Conservation (phyloP, 1,140 invertebrate species). For the Lanistes nyassanus region DNA sequence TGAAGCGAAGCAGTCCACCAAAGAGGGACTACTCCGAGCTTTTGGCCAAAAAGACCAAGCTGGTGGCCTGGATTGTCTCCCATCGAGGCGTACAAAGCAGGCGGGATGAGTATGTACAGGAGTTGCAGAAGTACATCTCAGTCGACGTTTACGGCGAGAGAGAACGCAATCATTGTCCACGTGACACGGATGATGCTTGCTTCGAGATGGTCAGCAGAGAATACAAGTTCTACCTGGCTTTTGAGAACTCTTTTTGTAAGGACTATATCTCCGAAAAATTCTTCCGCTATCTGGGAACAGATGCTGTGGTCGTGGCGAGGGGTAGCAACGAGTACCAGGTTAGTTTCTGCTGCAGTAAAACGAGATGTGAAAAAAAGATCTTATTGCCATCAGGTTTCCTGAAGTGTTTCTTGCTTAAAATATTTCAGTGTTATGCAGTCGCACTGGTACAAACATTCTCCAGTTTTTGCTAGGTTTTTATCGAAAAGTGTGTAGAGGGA, state of each 20-base stretch:
- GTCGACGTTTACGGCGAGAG: conserved; percentile 77
- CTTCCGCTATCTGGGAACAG: conserved; percentile 27
- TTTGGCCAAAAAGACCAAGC: conserved; percentile 36
- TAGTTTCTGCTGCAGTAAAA: background rate
- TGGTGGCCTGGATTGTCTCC: conserved; percentile 74
- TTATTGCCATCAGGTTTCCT: too few relatives aligned
- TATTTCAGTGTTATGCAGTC: too few relatives aligned
- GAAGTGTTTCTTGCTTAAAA: too few relatives aligned
- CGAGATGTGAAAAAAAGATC: too few relatives aligned
- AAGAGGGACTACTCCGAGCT: conserved; percentile 17
- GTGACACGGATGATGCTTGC: conserved; percentile 21
- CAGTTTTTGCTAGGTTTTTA: too few relatives aligned
- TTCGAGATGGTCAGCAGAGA: conserved; percentile 12
- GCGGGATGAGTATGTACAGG: conserved; percentile 69
- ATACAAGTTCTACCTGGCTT: too few relatives aligned
- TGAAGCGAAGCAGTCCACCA: too few relatives aligned
- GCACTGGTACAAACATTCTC: too few relatives aligned
- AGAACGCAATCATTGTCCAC: conserved; percentile 65
- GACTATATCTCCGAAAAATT: conserved; percentile 45
- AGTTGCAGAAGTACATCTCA: conserved; percentile 69
- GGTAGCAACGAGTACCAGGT: conserved; percentile 66
- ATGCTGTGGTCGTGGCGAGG: conserved; percentile 87
- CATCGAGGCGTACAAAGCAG: conserved; percentile 71
- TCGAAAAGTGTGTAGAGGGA: too few relatives aligned
- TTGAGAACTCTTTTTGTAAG: conserved; percentile 77